Percentiles rank a stretch among this genome's conserved stretches.
Conservation (phyloP, 2,797 vertebrate genomes). For the Cirrhinus molitorella region DNA sequence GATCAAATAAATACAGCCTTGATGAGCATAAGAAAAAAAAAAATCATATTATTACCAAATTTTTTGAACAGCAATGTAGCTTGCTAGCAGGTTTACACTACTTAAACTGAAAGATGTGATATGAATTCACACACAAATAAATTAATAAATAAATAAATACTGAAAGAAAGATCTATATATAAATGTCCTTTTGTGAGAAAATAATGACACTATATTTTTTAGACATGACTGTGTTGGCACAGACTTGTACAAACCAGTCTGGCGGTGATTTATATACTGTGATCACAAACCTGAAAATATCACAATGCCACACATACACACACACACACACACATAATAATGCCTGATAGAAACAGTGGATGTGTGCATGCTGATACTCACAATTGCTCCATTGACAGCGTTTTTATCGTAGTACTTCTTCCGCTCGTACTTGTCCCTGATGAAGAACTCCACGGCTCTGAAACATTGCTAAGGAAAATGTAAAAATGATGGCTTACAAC, state of each 20-base stretch:
- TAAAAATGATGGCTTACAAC: not conserved
- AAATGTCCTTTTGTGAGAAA: no score
- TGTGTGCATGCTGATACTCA: constrained; percentile 79
- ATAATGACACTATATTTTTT: not conserved
- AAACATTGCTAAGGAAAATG: constrained; percentile 80
- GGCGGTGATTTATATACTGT: not conserved
- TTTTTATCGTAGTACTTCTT: constrained; percentile 97
- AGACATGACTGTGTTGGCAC: not conserved
- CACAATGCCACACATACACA: not conserved
- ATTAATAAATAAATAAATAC: no score
- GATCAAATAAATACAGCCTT: no score
- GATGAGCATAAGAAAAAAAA: no score
- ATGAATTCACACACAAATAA: no score
- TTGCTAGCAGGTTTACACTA: no score
- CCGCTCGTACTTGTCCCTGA: constrained; percentile 99
- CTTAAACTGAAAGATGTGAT: no score
- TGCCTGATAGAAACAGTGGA: not conserved
- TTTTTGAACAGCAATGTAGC: no score
- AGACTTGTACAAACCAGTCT: not conserved
- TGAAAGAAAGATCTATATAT: not conserved
- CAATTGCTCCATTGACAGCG: constrained; percentile 80
- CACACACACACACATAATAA: not conserved
- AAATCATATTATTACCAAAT: no score
- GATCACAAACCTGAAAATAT: not conserved
- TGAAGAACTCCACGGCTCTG: constrained; percentile 99